A percentile compares a stretch with the other conserved stretches of the same genome.
phyloP scores from a whole-genome alignment of 2,888 invertebrate species.

The Dione vanillae region DNA sequence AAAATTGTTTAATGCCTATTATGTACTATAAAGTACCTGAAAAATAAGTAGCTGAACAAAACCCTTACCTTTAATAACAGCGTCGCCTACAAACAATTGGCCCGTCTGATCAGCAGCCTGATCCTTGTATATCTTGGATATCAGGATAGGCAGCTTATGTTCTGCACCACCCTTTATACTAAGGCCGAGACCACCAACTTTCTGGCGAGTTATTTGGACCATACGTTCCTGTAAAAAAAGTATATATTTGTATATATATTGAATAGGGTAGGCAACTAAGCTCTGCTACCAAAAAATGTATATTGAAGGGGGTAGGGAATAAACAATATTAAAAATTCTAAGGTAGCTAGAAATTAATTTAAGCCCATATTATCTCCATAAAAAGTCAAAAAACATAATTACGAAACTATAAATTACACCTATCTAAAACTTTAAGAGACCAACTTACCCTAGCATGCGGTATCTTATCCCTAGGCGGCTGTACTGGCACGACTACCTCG shows the following conservation, averaged over 20 bases:
- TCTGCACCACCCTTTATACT: conserved; percentile 98
- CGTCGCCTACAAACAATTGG: conserved; percentile 98
- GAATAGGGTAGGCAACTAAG: too few relatives aligned
- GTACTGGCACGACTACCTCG: conserved; percentile 85
- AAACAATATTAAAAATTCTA: too few relatives aligned
- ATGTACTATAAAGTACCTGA: not conserved
- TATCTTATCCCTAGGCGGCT: conserved; percentile 69
- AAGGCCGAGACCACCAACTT: conserved; percentile 94
- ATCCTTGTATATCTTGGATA: conserved; percentile 97
- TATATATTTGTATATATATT: too few relatives aligned
- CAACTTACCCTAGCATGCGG: conserved; percentile 71
- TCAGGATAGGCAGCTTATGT: conserved; percentile 97
- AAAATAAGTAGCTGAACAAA: not conserved
- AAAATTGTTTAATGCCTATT: too few relatives aligned
- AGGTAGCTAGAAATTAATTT: too few relatives aligned
- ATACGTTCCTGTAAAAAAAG: conserved; percentile 90
- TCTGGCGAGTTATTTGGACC: conserved; percentile 94
- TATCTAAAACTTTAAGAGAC: not conserved
- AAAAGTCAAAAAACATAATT: too few relatives aligned
- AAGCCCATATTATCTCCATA: too few relatives aligned
- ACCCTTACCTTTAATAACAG: conserved; percentile 93
- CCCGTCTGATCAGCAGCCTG: conserved; percentile 97
- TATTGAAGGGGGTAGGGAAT: too few relatives aligned
- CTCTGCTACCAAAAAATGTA: too few relatives aligned
- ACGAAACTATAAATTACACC: too few relatives aligned